Evolutionary conservation across 1,140 invertebrate species (phyloP).

Genomic region (Zaprionus inermis): DNA sequence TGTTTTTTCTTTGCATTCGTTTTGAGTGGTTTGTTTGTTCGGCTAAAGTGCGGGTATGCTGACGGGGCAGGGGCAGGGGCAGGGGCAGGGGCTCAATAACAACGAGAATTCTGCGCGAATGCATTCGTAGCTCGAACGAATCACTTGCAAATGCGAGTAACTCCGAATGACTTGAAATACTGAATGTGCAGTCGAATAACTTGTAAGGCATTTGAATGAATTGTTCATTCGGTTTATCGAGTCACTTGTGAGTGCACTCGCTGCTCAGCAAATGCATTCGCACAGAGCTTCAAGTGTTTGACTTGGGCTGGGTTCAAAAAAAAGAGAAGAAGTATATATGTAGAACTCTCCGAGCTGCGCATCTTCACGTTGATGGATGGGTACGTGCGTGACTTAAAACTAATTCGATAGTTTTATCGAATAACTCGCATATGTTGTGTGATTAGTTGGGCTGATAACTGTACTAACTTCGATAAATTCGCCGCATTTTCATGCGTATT

Average conservation of each 20-base stretch:
- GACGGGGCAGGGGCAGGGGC: not conserved
- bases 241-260: not conserved
- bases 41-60: not conserved
- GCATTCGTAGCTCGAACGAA: not conserved
- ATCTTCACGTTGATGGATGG: not conserved
- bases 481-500: not conserved
- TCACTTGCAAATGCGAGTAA: not conserved
- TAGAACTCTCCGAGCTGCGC: not conserved
- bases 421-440: not conserved
- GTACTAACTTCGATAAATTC: not conserved
- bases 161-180: not conserved
- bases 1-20: not conserved
- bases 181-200: not conserved
- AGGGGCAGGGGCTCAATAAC: not conserved
- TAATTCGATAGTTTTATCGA: slow-evolving; percentile 1
- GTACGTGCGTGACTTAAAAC: not conserved
- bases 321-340: no score
- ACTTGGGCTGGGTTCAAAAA: no score
- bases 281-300: not conserved
- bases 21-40: not conserved
- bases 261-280: slow-evolving; percentile 1
- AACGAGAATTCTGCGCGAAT: not conserved
- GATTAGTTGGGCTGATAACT: slow-evolving; percentile 4
- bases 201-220: not conserved
- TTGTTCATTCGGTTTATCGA: not conserved